Conservation (phyloP, 92 coral and sea anemone genomes). For the Epizoanthus rinbou region DNA sequence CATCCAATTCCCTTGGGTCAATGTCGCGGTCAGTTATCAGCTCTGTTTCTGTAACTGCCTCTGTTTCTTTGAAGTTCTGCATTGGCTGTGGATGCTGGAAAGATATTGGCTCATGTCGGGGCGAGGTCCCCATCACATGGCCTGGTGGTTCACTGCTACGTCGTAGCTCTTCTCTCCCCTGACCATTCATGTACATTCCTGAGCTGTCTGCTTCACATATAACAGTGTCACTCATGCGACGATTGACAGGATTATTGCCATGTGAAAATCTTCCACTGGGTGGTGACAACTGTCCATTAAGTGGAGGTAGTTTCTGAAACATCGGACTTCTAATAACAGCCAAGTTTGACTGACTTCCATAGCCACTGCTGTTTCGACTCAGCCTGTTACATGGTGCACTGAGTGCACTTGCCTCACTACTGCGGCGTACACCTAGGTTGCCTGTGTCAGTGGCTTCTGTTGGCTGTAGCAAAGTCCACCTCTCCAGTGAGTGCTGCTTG, state of each 20-base stretch:
- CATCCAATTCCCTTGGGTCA: constrained; percentile 79
- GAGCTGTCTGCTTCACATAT: constrained; percentile 99
- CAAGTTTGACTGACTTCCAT: constrained; percentile 95
- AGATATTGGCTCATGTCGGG: constrained; percentile 56
- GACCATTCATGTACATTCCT: constrained; percentile 72
- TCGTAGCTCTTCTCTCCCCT: constrained; percentile 70
- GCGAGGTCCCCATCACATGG: constrained; percentile 55
- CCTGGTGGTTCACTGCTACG: constrained; percentile 97
- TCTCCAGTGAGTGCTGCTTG: constrained; percentile 11
- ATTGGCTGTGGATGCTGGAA: constrained; percentile 50
- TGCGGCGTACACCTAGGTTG: constrained; percentile 67
- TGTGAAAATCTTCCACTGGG: constrained; percentile 50
- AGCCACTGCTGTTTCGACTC: constrained; percentile 97
- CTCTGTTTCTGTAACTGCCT: constrained; percentile 62
- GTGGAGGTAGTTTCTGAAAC: constrained; percentile 81
- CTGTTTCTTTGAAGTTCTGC: constrained; percentile 62
- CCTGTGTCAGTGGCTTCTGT: constrained; percentile 48
- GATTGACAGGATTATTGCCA: constrained; percentile 49
- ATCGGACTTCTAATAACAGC: constrained; percentile 85
- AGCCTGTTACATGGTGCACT: constrained; percentile 71
- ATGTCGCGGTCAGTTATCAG: constrained; percentile 59
- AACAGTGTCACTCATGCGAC: constrained; percentile 95
- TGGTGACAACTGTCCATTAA: constrained; percentile 57
- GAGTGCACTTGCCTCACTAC: constrained; percentile 82
- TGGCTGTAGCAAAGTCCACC: constrained; percentile 44